phyloP scores from a whole-genome alignment of 2,888 invertebrate genomes.

The Euzophera pinguis region DNA sequence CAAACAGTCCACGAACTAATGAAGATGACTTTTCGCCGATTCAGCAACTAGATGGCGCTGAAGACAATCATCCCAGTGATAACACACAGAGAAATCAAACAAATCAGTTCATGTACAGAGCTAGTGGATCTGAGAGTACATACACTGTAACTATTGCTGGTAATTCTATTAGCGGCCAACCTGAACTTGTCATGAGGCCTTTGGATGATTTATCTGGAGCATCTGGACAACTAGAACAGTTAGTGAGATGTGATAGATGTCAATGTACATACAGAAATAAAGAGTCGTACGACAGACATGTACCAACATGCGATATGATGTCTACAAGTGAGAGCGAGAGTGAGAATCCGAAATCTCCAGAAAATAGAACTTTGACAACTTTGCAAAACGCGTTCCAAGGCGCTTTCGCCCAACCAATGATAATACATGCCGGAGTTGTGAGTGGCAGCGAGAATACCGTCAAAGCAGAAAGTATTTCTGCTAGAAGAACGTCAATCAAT shows the following conservation, averaged over 20 bases:
- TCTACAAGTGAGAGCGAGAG: conserved; percentile 91
- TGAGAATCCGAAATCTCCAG: conserved; percentile 81
- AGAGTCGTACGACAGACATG: conserved; percentile 89
- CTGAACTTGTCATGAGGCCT: conserved; percentile 68
- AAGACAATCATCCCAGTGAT: conserved; percentile 77
- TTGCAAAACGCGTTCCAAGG: conserved; percentile 75
- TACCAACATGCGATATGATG: conserved; percentile 87
- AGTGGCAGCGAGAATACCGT: conserved; percentile 66
- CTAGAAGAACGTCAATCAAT: conserved; percentile 72
- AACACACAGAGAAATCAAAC: conserved; percentile 54
- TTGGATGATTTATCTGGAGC: conserved; percentile 57
- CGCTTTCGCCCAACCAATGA: conserved; percentile 73
- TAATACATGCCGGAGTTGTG: conserved; percentile 71
- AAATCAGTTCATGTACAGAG: conserved; percentile 68
- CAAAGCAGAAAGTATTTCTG: conserved; percentile 72
- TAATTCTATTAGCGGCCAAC: conserved; percentile 71
- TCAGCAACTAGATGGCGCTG: conserved; percentile 85
- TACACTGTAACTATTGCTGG: conserved; percentile 76
- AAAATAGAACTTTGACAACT: conserved; percentile 72
- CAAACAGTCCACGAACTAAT: conserved; percentile 58
- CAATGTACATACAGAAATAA: conserved; percentile 92
- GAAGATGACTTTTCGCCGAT: conserved; percentile 71
- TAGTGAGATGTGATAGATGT: conserved; percentile 92
- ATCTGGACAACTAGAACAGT: conserved; percentile 81
- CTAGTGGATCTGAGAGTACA: conserved; percentile 69